phyloP scores from a whole-genome alignment of 1,140 invertebrate genomes.

The Augochlora pura region DNA sequence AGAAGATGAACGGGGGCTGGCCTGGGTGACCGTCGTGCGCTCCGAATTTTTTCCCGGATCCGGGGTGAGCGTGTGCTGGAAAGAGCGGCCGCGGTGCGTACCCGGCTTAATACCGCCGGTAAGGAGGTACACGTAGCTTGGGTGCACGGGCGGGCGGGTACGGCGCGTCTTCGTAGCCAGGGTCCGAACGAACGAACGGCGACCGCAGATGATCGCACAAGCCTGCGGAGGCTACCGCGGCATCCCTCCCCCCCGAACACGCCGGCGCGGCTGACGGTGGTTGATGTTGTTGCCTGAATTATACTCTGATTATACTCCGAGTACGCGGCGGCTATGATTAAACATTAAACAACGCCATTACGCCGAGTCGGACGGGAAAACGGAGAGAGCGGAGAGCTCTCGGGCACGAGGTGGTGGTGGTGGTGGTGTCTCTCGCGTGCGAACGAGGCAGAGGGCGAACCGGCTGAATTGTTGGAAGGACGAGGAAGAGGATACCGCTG shows the following conservation, averaged over 20 bases:
- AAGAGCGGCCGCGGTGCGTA: neutral
- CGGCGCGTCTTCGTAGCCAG: conserved; percentile 27
- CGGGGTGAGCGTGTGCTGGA: neutral
- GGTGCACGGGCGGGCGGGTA: conserved; percentile 40
- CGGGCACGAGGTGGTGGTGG: conserved; percentile 48
- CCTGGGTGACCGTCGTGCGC: neutral
- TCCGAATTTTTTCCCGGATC: neutral
- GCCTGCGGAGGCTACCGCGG: conserved; percentile 24
- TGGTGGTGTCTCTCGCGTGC: neutral
- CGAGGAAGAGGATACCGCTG: conserved; percentile 17
- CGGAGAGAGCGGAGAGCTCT: conserved; percentile 20
- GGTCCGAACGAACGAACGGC: conserved; percentile 11
- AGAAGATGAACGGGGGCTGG: neutral
- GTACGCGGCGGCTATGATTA: conserved; percentile 77
- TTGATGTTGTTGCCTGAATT: conserved; percentile 78
- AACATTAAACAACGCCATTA: conserved; percentile 81
- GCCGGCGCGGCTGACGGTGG: conserved; percentile 51
- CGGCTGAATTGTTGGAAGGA: neutral
- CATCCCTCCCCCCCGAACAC: too few relatives aligned
- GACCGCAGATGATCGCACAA: conserved; percentile 69
- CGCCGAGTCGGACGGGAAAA: conserved; percentile 50
- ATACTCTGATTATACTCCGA: conserved; percentile 79
- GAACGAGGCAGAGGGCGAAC: conserved; percentile 3
- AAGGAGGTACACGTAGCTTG: conserved; percentile 77
- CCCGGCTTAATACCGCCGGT: conserved; percentile 26